A percentile compares a stretch with the other conserved stretches of the same genome.
These are phyloP conservation scores for Drosophila barbarae DNA, from an alignment of 2,888 invertebrate species.

Conservation along the genomic window DNA sequence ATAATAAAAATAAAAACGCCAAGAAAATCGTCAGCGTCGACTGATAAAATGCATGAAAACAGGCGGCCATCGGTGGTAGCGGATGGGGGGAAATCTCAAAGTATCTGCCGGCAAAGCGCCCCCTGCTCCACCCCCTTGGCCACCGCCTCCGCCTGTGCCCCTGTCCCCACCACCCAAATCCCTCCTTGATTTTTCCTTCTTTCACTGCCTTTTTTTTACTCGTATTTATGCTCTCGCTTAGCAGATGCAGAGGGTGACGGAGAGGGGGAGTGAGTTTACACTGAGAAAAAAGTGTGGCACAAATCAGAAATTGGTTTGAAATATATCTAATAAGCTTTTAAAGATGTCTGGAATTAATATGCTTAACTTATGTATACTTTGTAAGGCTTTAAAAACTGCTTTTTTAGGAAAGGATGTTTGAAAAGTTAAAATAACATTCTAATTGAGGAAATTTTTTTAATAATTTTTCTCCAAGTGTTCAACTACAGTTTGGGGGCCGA, in stretches of 20 bases:
- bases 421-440: no score
- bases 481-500: neutral
- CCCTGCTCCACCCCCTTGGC: slow-evolving; percentile 6
- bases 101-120: slow-evolving; percentile 61
- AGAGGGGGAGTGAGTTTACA: slow-evolving; percentile 8
- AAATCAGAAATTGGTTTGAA: neutral
- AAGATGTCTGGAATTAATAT: no score
- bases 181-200: slow-evolving; percentile 44
- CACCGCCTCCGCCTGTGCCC: slow-evolving; percentile 5
- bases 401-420: no score
- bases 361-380: no score
- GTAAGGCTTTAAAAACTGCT: no score
- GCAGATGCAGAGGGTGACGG: slow-evolving; percentile 19
- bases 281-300: neutral
- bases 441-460: no score
- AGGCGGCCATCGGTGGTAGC: slow-evolving; percentile 31
- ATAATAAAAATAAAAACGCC: slow-evolving; percentile 57
- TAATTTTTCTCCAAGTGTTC: neutral
- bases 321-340: neutral
- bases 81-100: slow-evolving; percentile 63
- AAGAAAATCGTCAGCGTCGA: slow-evolving; percentile 68
- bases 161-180: slow-evolving; percentile 19
- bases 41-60: slow-evolving; percentile 74
- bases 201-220: slow-evolving; percentile 46
- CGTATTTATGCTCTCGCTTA: slow-evolving; percentile 63